Evolutionary conservation across 2,797 vertebrate genomes (phyloP).

Genomic region (Phrynocephalus vlangalii): DNA sequence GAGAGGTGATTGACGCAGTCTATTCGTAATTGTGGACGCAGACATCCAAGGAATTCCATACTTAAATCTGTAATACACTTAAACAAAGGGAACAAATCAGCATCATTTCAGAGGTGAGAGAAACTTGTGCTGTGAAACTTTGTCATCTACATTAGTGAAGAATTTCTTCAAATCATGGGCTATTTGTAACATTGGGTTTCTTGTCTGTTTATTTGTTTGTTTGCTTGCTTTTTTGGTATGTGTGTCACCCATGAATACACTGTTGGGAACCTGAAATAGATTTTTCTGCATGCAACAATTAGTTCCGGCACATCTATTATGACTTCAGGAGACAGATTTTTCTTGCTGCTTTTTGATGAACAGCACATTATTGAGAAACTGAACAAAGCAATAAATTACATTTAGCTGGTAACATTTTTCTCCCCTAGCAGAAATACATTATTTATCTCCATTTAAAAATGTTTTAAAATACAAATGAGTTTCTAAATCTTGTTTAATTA

Average conservation of each 20-base stretch:
- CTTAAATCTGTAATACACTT: no score
- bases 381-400: conserved; percentile 40
- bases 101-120: no score
- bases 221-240: conserved; percentile 12
- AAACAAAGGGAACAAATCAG: no score
- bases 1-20: no score
- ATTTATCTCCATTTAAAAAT: conserved; percentile 33
- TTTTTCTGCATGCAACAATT: conserved; percentile 31
- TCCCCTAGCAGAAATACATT: not conserved
- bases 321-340: conserved; percentile 48
- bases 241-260: not conserved
- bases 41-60: no score
- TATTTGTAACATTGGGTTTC: no score
- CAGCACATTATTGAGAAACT: conserved; percentile 39
- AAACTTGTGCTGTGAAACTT: no score
- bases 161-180: no score
- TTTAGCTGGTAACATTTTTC: not conserved
- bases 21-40: no score
- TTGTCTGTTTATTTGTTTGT: no score
- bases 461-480: conserved; percentile 45
- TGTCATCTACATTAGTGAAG: no score
- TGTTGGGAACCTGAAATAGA: conserved; percentile 45
- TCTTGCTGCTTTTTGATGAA: conserved; percentile 53
- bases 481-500: conserved; percentile 31
- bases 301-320: conserved; percentile 37